Evolutionary conservation across 2,888 invertebrate species (phyloP).

Genomic region (Sturmia bella): DNA sequence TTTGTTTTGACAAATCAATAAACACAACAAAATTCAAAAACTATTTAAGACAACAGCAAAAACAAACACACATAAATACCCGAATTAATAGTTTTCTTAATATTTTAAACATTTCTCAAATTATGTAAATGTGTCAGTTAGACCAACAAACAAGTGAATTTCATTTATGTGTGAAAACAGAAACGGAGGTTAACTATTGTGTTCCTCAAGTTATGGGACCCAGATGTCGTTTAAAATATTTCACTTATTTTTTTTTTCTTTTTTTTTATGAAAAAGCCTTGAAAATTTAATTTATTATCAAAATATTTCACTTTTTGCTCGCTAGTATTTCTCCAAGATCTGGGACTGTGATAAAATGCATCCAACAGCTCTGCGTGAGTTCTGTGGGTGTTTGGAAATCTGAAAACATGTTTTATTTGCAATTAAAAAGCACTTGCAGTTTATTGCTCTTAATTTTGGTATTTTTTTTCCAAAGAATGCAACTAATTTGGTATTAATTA

Average conservation of each 20-base stretch:
- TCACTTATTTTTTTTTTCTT: neutral
- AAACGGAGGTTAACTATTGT: neutral
- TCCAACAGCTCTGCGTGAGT: slow-evolving; percentile 20
- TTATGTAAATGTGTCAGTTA: slow-evolving; percentile 16
- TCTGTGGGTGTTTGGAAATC: slow-evolving; percentile 51
- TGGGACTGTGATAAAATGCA: slow-evolving; percentile 1
- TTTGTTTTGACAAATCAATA: slow-evolving; percentile 69
- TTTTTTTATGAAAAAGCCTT: no score
- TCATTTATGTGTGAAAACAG: neutral
- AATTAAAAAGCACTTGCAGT: slow-evolving; percentile 42
- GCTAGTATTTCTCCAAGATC: slow-evolving; percentile 1
- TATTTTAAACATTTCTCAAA: slow-evolving; percentile 28
- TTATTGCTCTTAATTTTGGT: slow-evolving; percentile 8
- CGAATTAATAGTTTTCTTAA: neutral
- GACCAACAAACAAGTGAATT: neutral
- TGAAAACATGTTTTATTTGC: slow-evolving; percentile 30
- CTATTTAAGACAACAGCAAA: slow-evolving; percentile 13
- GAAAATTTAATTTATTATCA: no score
- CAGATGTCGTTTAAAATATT: slow-evolving; percentile 1
- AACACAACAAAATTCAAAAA: slow-evolving; percentile 25
- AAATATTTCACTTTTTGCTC: neutral
- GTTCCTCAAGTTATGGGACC: neutral
- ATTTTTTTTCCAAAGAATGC: slow-evolving; percentile 46
- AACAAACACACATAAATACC: slow-evolving; percentile 6
- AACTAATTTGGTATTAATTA: slow-evolving; percentile 72